Evolutionary conservation across 2,888 invertebrate species (phyloP), one percentile per base, ranked within the genome.

Genomic region (Rhimphoctona megacephalus): DNA sequence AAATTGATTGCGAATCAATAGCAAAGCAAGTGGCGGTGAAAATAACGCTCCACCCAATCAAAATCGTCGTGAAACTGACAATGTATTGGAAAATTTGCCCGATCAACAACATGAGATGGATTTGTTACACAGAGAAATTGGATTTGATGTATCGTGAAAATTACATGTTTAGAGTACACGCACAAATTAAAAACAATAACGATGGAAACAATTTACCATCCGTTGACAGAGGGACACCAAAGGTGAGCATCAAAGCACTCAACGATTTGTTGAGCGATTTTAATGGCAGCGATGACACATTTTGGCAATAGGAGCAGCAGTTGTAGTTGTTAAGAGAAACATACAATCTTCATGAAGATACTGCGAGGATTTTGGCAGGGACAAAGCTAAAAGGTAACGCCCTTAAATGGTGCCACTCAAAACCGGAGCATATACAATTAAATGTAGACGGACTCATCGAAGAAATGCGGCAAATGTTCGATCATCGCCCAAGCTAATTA

Each of bases 331-430:
- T 72, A n/a, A 72, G n/a, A 52, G 33, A 43, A 30, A 76, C 85
- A 7, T 76, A 85, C 43, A n/a, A 17, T 8, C 70, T 85, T 17
- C 76, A 61, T 17, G 85, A 85, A 11, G 49, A 61, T n/a, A 57
- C 81, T 11, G 22, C 43, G n/a, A 83, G 73, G 69, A 84, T 89
- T 17, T 46, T 90, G 8, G 79, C 86, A 2, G 66, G 85, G 1
- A 83, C 69, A 9, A 81, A 80, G 30, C 46, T 89, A 22, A 90
- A 85, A 49, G 86, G 82, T 2, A 33, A 66, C 43, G 89, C 89
- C 0, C 73, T 87, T 0, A 77, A 72, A 11, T 90, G 87, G 84
- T 89, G 87, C 9, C 87, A 89, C 9, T 85, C 86, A 11, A 84
- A 82, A n/a, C 87, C 88, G 0, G 87, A 87, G 11, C 82, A 88